Evolutionary conservation across 2,888 invertebrate species (phyloP), one percentile per base, ranked within the genome.

Genomic region (Caenorhabditis drosophilae): DNA sequence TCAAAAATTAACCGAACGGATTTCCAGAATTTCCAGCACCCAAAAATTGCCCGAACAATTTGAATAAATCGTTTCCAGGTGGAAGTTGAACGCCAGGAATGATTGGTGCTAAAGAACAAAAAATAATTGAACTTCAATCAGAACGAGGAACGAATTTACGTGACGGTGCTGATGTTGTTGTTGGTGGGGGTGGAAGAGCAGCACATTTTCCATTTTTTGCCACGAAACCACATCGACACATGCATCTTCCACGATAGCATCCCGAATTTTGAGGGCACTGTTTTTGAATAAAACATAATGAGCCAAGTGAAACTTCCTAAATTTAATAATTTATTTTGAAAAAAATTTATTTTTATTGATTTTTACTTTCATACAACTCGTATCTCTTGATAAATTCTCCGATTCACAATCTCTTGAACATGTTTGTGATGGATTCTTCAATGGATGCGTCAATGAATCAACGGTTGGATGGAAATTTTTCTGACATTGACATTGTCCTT

Each of bases 181-280:
- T 79, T 0, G 81, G 70, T 18, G 77, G 73, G 1, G 78, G 74
- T 6, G 77, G 77, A 23, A 79, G 57, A 31, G 76, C 68, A 7
- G 73, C 69, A 50, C 82, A 82, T 50, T 80, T 79, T 54, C 73
- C 73, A 22, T 64, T 46, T 38, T 69, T 69, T 53, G 64, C 62
- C 15, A 66, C 61, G 47, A 74, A 80, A 9, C 76, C 79, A 57
- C 82, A 82, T 31, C 69, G 60, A 68, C 82, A 83, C 67, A 76
- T 66, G 55, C 82, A 82, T 15, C 80, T 48, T 15, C 82, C 82
- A 20, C 82, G 62, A 46, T 82, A 82, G 53, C 82, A 82, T 18
- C 82, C 82, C 2, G 81, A 73, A 46, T 80, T 78, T 26, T 70
- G 59, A 0, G 82, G 82, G 46, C 82, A 82, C 44, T 82, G 82